Conservation (phyloP, 2,888 invertebrate species). For the Miltochrista miniata region DNA sequence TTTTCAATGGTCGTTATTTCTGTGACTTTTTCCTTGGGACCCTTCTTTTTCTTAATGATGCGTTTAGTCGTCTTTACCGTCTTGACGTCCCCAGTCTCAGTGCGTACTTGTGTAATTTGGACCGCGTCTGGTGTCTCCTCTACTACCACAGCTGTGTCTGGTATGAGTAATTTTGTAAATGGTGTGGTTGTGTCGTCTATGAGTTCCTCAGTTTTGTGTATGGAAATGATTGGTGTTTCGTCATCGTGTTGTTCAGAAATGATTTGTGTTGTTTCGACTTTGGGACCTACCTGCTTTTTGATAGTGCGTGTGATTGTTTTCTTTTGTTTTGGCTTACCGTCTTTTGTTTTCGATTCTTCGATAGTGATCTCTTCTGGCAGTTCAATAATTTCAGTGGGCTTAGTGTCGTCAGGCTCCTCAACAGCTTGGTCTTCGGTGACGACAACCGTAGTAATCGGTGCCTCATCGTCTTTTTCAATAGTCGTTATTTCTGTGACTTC, state of each 20-base stretch:
- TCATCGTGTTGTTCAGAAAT: background rate
- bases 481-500: constrained; percentile 23
- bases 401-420: background rate
- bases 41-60: background rate
- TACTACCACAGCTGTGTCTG: background rate
- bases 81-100: background rate
- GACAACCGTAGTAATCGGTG: constrained; percentile 16
- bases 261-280: background rate
- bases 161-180: background rate
- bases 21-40: constrained; percentile 13
- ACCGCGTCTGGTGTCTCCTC: background rate
- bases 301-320: background rate
- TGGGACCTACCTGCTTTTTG: background rate
- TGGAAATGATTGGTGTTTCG: background rate
- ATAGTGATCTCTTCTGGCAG: background rate
- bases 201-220: background rate
- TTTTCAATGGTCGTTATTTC: constrained; percentile 63
- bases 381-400: background rate
- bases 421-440: background rate
- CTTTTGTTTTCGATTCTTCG: background rate
- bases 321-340: background rate
- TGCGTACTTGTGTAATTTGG: background rate
- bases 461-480: constrained; percentile 17
- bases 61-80: background rate
- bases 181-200: background rate